phyloP scores from a whole-genome alignment of 1,140 invertebrate species.

The Pissodes strobi region DNA sequence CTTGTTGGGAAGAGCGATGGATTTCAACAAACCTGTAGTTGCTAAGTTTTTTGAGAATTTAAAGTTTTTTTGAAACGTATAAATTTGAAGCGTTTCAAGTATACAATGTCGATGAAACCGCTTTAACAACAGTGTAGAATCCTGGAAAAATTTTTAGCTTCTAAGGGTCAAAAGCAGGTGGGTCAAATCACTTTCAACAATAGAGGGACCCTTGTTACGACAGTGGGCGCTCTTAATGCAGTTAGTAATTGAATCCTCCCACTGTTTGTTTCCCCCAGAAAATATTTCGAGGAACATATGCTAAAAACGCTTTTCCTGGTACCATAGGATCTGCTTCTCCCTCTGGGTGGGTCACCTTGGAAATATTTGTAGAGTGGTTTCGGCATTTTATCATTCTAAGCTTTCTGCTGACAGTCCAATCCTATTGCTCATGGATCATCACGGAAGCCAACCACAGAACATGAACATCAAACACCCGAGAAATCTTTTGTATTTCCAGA shows the following conservation, averaged over 20 bases:
- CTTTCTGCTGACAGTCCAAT: conserved; percentile 48
- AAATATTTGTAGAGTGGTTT: no score
- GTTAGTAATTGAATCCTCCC: conserved; percentile 47
- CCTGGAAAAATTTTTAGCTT: conserved; percentile 52
- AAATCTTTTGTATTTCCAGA: background rate
- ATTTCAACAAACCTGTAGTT: no score
- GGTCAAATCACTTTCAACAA: conserved; percentile 54
- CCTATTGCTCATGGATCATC: background rate
- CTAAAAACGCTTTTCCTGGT: conserved; percentile 46
- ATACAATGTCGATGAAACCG: no score
- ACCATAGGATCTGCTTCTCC: no score
- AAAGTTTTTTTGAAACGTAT: background rate
- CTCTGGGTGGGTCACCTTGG: conserved; percentile 57
- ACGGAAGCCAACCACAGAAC: background rate
- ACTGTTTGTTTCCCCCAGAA: conserved; percentile 50
- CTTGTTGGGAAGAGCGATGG: conserved; percentile 15
- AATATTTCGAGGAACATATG: conserved; percentile 52
- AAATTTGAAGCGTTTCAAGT: conserved; percentile 41
- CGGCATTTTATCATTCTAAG: no score
- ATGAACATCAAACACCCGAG: background rate
- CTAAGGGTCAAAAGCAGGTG: conserved; percentile 50
- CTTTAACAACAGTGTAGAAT: conserved; percentile 57
- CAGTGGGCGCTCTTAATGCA: conserved; percentile 51
- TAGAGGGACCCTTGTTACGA: conserved; percentile 56
- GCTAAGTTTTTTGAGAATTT: no score